Conservation (phyloP, 2,113 vertebrate species). For the Rattus norvegicus region GRCr8 NC_086026.1:39725001-39725500, state of each 20-base stretch:
- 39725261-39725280: not conserved
- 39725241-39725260: not conserved
- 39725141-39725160: too few relatives aligned
- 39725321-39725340: too few relatives aligned
- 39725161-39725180: too few relatives aligned
- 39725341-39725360: not conserved
- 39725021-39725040: too few relatives aligned
- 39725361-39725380: not conserved
- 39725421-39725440: not conserved
- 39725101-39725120: not conserved
- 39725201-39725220: not conserved
- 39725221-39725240: not conserved
- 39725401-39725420: not conserved
- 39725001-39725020: too few relatives aligned
- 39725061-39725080: not conserved
- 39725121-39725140: not conserved
- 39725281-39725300: not conserved
- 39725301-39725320: not conserved
- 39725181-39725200: not conserved
- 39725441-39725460: not conserved
- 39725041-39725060: rapidly evolving
- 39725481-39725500: not conserved
- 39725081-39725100: not conserved
- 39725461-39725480: not conserved
- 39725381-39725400: not conserved